A percentile compares a stretch with the other conserved stretches of the same genome.
These are phyloP conservation scores for Drosophila histrio DNA, from an alignment of 2,888 invertebrate genomes.

Conservation along the genomic window DNA sequence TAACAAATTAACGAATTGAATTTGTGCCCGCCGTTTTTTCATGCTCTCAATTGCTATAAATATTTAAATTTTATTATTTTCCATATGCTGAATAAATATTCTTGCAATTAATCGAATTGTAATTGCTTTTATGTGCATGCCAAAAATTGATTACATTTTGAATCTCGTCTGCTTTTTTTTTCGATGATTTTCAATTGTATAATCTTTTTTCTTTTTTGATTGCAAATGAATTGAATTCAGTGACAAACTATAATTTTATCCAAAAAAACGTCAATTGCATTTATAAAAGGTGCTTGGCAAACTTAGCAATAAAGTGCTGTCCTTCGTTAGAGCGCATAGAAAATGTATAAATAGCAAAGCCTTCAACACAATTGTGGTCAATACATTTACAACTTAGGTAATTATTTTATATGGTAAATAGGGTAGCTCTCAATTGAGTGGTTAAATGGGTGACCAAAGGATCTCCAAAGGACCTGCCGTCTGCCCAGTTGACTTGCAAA, in stretches of 20 bases:
- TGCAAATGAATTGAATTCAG: neutral
- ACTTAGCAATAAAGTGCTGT: neutral
- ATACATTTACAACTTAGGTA: conserved; percentile 22
- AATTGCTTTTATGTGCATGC: conserved; percentile 11
- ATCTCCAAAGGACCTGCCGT: neutral
- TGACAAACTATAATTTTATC: neutral
- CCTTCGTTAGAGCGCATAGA: neutral
- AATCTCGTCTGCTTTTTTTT: conserved; percentile 1
- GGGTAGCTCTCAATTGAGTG: conserved; percentile 26
- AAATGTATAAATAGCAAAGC: conserved; percentile 25
- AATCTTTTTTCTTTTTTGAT: conserved; percentile 16
- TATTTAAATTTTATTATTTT: conserved; percentile 5
- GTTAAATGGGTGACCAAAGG: conserved; percentile 16
- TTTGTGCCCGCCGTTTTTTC: neutral
- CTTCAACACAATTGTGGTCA: conserved; percentile 1
- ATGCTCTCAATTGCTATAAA: neutral
- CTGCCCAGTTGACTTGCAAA: conserved; percentile 25
- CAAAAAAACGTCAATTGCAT: neutral
- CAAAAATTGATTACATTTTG: conserved; percentile 11
- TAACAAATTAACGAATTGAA: neutral
- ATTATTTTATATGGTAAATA: conserved; percentile 22
- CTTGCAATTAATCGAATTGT: conserved; percentile 13
- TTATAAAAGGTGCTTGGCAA: neutral
- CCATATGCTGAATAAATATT: neutral
- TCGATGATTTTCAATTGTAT: neutral